Conservation (phyloP, 2,888 invertebrate species). For the Trachelus iudaicus region DNA sequence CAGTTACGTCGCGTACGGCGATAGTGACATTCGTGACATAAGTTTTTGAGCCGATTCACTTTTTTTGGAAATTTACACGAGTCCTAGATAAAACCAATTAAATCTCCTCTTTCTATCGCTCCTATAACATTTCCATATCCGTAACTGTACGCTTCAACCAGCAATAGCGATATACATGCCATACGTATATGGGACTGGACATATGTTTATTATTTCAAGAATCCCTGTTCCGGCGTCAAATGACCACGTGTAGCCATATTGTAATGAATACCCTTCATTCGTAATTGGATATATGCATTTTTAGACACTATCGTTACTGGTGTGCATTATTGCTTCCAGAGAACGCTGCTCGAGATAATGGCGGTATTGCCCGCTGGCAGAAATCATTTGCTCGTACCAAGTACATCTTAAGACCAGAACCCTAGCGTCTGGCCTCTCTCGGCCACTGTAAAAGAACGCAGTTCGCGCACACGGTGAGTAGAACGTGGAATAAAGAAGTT, state of each 20-base stretch:
- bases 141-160: neutral
- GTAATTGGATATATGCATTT: neutral
- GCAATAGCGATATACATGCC: neutral
- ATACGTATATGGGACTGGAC: neutral
- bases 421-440: no score
- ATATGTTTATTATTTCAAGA: neutral
- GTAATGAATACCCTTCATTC: neutral
- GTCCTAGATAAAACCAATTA: neutral
- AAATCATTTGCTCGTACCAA: neutral
- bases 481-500: neutral
- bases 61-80: neutral
- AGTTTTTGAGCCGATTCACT: neutral
- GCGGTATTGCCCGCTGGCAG: neutral
- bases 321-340: neutral
- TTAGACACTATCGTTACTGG: neutral
- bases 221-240: neutral
- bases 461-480: neutral
- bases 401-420: neutral
- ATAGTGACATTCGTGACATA: neutral
- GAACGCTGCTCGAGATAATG: neutral
- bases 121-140: neutral
- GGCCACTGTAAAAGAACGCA: no score
- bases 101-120: neutral
- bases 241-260: neutral
- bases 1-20: neutral